Base-by-base conservation (phyloP, 2,797 vertebrate species). In the Acanthurus lineatus region DNA sequence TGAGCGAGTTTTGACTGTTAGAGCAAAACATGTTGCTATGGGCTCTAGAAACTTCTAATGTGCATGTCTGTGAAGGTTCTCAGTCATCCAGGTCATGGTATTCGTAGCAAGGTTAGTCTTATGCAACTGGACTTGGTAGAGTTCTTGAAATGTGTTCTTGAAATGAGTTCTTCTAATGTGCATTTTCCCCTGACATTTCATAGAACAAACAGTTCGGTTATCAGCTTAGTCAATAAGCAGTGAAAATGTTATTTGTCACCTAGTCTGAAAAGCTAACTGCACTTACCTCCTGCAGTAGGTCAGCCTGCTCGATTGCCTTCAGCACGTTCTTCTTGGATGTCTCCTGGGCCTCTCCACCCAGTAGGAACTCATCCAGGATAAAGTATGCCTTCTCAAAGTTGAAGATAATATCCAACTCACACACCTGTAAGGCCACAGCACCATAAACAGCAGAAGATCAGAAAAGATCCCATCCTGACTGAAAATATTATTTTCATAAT, bases 331-430 rank as follows among this genome's bases (percentile, higher is more conserved):
- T 99, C 96, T 99, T 99, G 71, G 98, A 99, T 2, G 98, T 99
- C 92, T 99, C 98, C 91, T 99, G 98, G 68, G 99, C 98, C 83
- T 99, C 98, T 25, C 98, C 98, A 19, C 98, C 98, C 91, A 99
- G 94, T 83, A 99, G 95, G 93, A 99, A 99, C 94, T 99, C 98
- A 83, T 99, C 98, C 94, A 99, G 94, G 93, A 99, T 99, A 85
- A 99, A 99, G 93, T 99, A 99, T 40, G 98, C 98, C 91, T 99
- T 99, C 94, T 99, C 98, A 92, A 99, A 99, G 95, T 99, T 99
- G 93, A 99, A 99, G 94, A 99, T 99, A 79, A 99, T 99, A 89
- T 99, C 98, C 92, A 99, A 94, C 93, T 99, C 98, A 86, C 98
- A 99, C 44, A 99, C 98, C 98, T 99, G 91, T 70, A 85, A 73